Percentiles rank a stretch among this genome's conserved stretches.
Conservation (phyloP, 1,140 invertebrate genomes). For the Drosophila tropicalis region DNA sequence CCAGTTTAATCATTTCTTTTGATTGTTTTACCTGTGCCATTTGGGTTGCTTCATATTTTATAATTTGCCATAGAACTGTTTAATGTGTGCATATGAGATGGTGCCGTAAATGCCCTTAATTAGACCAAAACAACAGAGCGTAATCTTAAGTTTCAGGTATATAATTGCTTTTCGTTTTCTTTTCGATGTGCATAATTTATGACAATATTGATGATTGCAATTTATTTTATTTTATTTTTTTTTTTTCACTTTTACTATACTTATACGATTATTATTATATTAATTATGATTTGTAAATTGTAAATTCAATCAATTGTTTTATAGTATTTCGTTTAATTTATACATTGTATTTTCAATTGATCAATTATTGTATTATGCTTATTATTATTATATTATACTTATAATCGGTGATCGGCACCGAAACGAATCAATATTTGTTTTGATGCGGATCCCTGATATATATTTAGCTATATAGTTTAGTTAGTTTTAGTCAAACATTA, state of each 20-base stretch:
- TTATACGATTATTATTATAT: too few relatives aligned
- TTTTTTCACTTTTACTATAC: slow-evolving; percentile 33
- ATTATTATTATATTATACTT: slow-evolving; percentile 1
- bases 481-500: slow-evolving; percentile 8
- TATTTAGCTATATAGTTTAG: background rate
- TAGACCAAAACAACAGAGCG: slow-evolving; percentile 77
- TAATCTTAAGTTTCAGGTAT: slow-evolving; percentile 75
- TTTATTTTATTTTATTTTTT: slow-evolving; percentile 40
- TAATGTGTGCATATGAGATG: slow-evolving; percentile 16
- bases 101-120: slow-evolving; percentile 51
- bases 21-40: slow-evolving; percentile 38
- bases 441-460: slow-evolving; percentile 3
- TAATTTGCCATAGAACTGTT: slow-evolving; percentile 57
- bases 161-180: slow-evolving; percentile 33
- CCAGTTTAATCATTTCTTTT: background rate
- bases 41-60: slow-evolving; percentile 17
- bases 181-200: background rate
- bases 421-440: background rate
- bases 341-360: slow-evolving; percentile 20
- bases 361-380: slow-evolving; percentile 26
- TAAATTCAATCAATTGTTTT: slow-evolving; percentile 7
- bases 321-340: slow-evolving; percentile 7
- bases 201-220: slow-evolving; percentile 9
- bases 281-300: slow-evolving; percentile 14
- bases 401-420: background rate